Conservation (phyloP, 2,797 vertebrate genomes). For the Sparus aurata region DNA sequence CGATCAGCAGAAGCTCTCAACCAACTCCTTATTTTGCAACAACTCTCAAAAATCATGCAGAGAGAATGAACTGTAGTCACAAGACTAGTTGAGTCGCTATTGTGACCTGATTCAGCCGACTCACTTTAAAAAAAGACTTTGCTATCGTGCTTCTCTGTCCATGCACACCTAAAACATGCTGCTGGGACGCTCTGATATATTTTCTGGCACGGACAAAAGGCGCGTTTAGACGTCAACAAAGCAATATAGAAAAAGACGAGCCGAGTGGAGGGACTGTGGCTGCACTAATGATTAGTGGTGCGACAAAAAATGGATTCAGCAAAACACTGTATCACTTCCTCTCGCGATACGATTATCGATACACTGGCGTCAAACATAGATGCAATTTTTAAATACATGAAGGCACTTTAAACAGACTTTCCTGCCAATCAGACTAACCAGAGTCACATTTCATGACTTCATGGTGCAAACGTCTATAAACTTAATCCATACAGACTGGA, state of each 20-base stretch:
- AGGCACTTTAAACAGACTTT: too few relatives aligned
- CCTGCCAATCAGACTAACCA: too few relatives aligned
- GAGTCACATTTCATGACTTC: too few relatives aligned
- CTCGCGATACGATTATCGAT: too few relatives aligned
- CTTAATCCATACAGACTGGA: too few relatives aligned
- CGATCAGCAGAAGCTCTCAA: neutral
- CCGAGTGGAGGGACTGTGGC: neutral
- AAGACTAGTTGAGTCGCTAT: neutral
- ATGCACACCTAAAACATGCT: neutral
- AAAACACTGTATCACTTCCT: too few relatives aligned
- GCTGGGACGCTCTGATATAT: neutral
- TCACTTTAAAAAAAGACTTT: neutral
- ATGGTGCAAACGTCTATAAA: too few relatives aligned
- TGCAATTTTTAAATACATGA: too few relatives aligned
- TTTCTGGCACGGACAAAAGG: slow-evolving; percentile 1
- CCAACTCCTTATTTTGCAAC: neutral
- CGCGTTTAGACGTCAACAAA: neutral
- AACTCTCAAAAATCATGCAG: neutral
- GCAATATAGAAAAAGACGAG: neutral
- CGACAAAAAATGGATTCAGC: too few relatives aligned
- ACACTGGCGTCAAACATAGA: too few relatives aligned
- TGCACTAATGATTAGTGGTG: neutral
- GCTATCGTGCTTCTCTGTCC: neutral
- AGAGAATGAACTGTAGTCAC: neutral
- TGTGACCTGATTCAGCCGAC: neutral